Percentiles rank a stretch among this genome's conserved stretches.
These are phyloP conservation scores for Bedellia somnulentella DNA, from an alignment of 2,888 invertebrate genomes.

Conservation along the genomic window DNA sequence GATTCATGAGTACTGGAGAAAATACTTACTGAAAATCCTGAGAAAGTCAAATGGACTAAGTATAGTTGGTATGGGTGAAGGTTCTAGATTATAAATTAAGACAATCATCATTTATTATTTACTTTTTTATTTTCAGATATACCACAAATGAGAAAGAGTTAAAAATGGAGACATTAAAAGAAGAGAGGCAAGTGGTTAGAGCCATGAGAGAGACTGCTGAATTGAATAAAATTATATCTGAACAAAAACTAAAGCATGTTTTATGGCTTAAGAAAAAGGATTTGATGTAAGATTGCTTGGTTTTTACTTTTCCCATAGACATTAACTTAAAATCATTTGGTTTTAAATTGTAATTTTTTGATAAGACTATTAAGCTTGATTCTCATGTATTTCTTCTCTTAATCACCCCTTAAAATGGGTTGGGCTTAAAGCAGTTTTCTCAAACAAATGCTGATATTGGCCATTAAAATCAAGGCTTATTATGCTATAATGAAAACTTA, in stretches of 20 bases:
- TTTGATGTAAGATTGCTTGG: constrained; percentile 36
- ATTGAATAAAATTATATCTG: constrained; percentile 63
- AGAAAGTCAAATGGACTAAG: not conserved
- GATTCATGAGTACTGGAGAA: no score
- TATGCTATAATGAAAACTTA: no score
- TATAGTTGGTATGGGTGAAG: no score
- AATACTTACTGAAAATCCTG: not conserved
- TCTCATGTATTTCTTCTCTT: no score
- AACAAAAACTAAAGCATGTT: constrained; percentile 58
- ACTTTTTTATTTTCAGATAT: constrained; percentile 16
- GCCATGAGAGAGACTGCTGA: constrained; percentile 63
- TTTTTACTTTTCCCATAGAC: not conserved
- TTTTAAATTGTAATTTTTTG: constrained; percentile 1
- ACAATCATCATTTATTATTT: constrained; percentile 1
- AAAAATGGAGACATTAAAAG: constrained; percentile 41
- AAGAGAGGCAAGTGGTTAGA: constrained; percentile 37
- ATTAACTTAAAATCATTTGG: not conserved
- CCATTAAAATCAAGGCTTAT: no score
- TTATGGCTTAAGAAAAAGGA: constrained; percentile 46
- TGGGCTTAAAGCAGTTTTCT: no score
- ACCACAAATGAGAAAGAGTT: constrained; percentile 30
- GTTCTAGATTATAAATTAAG: no score
- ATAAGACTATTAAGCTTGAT: no score
- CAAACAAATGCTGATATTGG: no score
- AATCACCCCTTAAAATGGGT: no score